Evolutionary conservation across 2,113 vertebrate species (phyloP).

Genomic region (Apodemus sylvaticus): DNA sequence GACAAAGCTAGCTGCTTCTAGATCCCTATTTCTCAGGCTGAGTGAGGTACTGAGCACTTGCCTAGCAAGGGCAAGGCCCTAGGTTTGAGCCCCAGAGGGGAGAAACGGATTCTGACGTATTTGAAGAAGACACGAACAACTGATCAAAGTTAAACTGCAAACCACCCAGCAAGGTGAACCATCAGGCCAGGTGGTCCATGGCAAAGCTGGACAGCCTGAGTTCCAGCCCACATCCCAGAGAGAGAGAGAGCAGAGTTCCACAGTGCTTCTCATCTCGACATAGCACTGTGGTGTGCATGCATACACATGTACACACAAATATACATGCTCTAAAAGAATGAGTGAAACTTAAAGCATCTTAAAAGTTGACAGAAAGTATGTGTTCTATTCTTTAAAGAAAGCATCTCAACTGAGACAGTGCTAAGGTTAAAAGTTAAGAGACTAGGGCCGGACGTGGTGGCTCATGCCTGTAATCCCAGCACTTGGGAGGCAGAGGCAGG

Average conservation of each 20-base stretch:
- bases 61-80: background rate
- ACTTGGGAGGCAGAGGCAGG: too few relatives aligned
- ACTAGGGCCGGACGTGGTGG: too few relatives aligned
- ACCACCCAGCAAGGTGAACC: background rate
- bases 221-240: background rate
- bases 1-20: constrained; percentile 56
- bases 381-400: constrained; percentile 74
- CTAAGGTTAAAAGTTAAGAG: constrained; percentile 63
- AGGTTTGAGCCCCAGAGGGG: background rate
- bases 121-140: constrained; percentile 73
- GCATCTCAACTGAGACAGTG: constrained; percentile 33
- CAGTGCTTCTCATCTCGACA: background rate
- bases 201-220: background rate
- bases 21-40: background rate
- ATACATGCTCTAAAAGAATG: background rate
- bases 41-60: background rate
- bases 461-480: too few relatives aligned
- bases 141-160: constrained; percentile 77
- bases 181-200: background rate
- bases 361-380: constrained; percentile 29
- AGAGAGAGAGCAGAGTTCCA: background rate
- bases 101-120: background rate
- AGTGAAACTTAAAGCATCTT: background rate
- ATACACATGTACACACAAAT: background rate
- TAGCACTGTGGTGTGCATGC: background rate